phyloP scores from a whole-genome alignment of 2,113 vertebrate species.

The Glaucomys volans region DNA sequence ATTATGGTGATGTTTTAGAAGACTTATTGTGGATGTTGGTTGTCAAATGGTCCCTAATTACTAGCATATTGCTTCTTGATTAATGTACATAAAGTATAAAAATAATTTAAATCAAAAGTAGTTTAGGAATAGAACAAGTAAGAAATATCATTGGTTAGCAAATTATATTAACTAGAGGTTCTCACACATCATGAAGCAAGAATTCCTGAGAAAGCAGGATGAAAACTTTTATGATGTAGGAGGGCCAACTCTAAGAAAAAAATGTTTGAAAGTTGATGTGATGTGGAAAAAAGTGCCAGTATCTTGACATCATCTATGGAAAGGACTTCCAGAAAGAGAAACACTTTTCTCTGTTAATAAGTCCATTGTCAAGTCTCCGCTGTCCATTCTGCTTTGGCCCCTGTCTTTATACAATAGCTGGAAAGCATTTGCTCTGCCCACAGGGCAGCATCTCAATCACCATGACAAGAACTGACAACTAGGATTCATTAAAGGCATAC shows the following conservation, averaged over 20 bases:
- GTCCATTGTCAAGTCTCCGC: background rate
- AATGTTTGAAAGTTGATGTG: background rate
- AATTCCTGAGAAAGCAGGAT: background rate
- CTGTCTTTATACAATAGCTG: background rate
- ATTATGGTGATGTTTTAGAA: background rate
- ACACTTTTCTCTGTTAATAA: background rate
- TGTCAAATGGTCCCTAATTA: background rate
- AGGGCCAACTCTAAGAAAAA: background rate
- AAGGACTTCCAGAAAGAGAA: slow-evolving; percentile 13
- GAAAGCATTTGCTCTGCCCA: background rate
- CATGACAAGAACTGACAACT: background rate
- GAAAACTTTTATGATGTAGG: background rate
- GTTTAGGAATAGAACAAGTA: background rate
- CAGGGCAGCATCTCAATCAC: background rate
- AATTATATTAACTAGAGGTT: background rate
- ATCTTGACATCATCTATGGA: background rate
- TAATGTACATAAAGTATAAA: slow-evolving; percentile 20
- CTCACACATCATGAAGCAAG: background rate
- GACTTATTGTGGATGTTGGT: background rate
- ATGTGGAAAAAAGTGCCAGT: background rate
- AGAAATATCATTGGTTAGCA: background rate
- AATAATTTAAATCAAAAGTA: slow-evolving; percentile 30
- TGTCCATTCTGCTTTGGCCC: background rate
- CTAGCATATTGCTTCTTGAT: slow-evolving; percentile 18
- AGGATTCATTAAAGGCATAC: background rate